Base-by-base conservation (phyloP, 2,113 vertebrate species). In the Pica pica region DNA sequence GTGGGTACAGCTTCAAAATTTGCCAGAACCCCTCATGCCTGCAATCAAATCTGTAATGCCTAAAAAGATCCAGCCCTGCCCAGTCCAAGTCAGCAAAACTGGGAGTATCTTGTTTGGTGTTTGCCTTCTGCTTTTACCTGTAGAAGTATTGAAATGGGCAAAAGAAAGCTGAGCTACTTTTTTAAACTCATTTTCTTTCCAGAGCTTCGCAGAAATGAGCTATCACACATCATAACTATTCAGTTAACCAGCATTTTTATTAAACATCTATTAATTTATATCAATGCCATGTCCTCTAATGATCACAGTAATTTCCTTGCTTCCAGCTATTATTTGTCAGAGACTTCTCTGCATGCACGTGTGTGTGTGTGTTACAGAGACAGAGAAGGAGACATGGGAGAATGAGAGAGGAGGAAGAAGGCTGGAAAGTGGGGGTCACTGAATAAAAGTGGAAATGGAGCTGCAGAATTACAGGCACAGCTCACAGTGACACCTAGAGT, bases 401-500 rank as follows among this genome's bases (percentile, higher is more conserved):
- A 55, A 85, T 69, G 13, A 53, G 82, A 71, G 53, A 69, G 19
- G 20, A 61, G 33, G 39, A 61, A 75, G 49, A 10, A 23, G 28
- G 16, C 47, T 90, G 49, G 27, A 75, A 95, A 93, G 57, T 85
- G 86, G 85, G 81, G 89, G 67, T 80, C 92, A 93, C 52, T 49
- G 46, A 83, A 77, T 59, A 53, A 41, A 91, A 95, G 47, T 56
- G 85, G 69, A 61, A 94, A 71, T 16, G 27, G 39, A 94, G 64
- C 56, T 78, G 73, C 31, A 64, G 88, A 83, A 81, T 82, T 92
- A 69, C 7, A 96, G 93, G 86, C 92, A 69, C 81, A 96, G 93
- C 90, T 96, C 93, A 94, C 94, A 97, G 94, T 93, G 93, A 96
- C 94, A 96, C 92, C 95, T 96, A 96, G 92, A 96, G 94, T 93